Percentiles rank a stretch among this genome's conserved stretches.
Conservation (phyloP, 2,888 invertebrate genomes). For the Perdita meconis region DNA sequence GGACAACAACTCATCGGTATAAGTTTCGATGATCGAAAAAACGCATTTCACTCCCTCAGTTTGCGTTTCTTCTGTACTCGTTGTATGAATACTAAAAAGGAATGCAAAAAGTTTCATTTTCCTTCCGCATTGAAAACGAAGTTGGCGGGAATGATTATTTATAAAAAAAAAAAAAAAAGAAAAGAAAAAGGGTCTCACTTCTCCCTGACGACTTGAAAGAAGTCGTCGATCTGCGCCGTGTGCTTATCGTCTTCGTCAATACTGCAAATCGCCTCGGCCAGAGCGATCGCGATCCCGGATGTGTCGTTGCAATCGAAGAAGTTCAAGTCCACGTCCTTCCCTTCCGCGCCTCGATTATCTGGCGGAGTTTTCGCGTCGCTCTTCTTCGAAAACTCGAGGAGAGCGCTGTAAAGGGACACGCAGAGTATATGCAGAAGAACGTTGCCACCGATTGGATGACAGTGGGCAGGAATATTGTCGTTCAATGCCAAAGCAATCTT, state of each 20-base stretch:
- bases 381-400: slow-evolving; percentile 65
- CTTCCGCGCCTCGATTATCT: background rate
- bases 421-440: slow-evolving; percentile 86
- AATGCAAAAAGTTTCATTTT: too few species aligned
- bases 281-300: slow-evolving; percentile 86
- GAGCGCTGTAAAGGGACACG: slow-evolving; percentile 88
- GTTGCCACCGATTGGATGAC: slow-evolving; percentile 89
- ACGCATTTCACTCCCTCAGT: slow-evolving; percentile 67
- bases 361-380: background rate
- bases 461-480: slow-evolving; percentile 89
- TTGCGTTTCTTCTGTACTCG: slow-evolving; percentile 6
- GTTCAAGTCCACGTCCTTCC: slow-evolving; percentile 52
- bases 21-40: slow-evolving; percentile 76
- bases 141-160: too few species aligned
- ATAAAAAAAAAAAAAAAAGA: background rate
- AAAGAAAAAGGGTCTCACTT: slow-evolving; percentile 37
- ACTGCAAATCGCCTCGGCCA: slow-evolving; percentile 92
- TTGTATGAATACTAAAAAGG: slow-evolving; percentile 54
- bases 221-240: slow-evolving; percentile 89
- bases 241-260: slow-evolving; percentile 93
- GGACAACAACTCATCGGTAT: slow-evolving; percentile 81
- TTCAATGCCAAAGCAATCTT: slow-evolving; percentile 86
- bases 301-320: slow-evolving; percentile 71
- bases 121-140: background rate
- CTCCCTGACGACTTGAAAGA: slow-evolving; percentile 82